These are phyloP conservation scores for Drosophila guanche DNA, from an alignment of 1,140 invertebrate species.

Conservation along the genomic window DNA sequence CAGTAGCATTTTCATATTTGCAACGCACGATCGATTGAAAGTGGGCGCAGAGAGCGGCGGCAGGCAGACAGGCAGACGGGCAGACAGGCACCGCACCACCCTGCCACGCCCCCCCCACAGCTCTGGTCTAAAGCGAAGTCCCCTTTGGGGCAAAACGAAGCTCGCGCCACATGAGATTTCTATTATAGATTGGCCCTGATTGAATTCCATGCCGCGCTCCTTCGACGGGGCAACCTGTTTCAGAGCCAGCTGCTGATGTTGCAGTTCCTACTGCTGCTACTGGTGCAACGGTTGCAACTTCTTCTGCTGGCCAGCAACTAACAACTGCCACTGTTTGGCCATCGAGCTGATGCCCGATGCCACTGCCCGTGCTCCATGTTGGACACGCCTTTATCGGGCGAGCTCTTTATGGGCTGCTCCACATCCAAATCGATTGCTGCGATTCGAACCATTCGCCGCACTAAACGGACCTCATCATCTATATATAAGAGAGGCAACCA, in stretches of 20 bases:
- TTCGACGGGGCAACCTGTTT: constrained; percentile 61
- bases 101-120: constrained; percentile 35
- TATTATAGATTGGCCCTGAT: constrained; percentile 82
- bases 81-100: constrained; percentile 4
- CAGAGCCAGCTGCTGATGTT: constrained; percentile 29
- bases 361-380: constrained; percentile 2
- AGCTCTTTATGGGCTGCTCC: constrained; percentile 22
- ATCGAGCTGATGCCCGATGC: constrained; percentile 1
- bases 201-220: constrained; percentile 70
- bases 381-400: constrained; percentile 55
- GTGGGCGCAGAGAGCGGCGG: constrained; percentile 58
- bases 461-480: constrained; percentile 49
- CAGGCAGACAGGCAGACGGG: constrained; percentile 1
- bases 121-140: constrained; percentile 15
- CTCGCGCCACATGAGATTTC: constrained; percentile 78
- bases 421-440: constrained; percentile 58
- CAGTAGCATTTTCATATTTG: constrained; percentile 83
- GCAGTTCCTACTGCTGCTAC: constrained; percentile 12
- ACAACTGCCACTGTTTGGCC: constrained; percentile 54
- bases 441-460: constrained; percentile 40
- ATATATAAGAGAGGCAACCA: constrained; percentile 72
- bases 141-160: constrained; percentile 48
- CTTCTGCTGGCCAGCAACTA: constrained; percentile 31
- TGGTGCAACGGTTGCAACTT: constrained; percentile 37
- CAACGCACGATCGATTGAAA: constrained; percentile 81